These are phyloP conservation scores for Papilio demoleus DNA, from an alignment of 2,888 invertebrate genomes.

Conservation along the genomic window DNA sequence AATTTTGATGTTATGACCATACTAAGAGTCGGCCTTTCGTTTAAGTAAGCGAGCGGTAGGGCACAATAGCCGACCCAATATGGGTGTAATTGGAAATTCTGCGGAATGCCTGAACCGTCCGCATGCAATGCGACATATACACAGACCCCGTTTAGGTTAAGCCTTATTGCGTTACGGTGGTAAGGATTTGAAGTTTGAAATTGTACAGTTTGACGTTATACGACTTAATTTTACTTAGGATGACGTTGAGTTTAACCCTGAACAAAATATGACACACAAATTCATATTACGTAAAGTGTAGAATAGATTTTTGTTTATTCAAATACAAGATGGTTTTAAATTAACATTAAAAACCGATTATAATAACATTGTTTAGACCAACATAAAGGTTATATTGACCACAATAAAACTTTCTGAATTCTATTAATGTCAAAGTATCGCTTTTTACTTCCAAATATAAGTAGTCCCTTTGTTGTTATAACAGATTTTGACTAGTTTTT, in stretches of 20 bases:
- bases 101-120: constrained; percentile 53
- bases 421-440: too few relatives aligned
- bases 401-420: too few relatives aligned
- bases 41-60: constrained; percentile 46
- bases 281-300: not conserved
- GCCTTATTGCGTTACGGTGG: constrained; percentile 25
- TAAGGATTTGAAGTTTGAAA: constrained; percentile 22
- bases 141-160: constrained; percentile 43
- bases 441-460: too few relatives aligned
- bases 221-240: constrained; percentile 26
- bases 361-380: too few relatives aligned
- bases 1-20: constrained; percentile 20
- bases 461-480: too few relatives aligned
- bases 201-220: not conserved
- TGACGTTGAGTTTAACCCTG: constrained; percentile 3
- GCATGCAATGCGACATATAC: constrained; percentile 60
- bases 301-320: not conserved
- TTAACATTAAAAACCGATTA: too few relatives aligned
- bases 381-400: too few relatives aligned
- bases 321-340: not conserved
- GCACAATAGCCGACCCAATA: constrained; percentile 68
- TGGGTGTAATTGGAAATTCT: constrained; percentile 74
- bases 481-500: too few relatives aligned
- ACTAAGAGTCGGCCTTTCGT: constrained; percentile 24
- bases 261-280: not conserved